Base-by-base conservation (phyloP, 1,140 invertebrate species). In the Marisa cornuarietis region DNA sequence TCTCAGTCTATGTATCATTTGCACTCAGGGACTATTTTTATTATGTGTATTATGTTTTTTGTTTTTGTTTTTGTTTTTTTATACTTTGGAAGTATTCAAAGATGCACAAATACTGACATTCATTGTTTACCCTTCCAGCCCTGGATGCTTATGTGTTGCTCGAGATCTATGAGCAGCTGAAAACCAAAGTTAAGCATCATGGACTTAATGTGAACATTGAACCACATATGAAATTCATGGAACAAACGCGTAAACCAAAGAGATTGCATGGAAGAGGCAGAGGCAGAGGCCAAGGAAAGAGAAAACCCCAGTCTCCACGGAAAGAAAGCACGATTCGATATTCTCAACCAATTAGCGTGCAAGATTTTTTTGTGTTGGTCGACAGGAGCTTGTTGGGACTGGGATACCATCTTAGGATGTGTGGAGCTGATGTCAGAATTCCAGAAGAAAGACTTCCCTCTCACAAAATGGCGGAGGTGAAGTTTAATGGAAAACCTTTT, bases 101-200 rank as follows among this genome's bases (percentile, higher is more conserved):
- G 31, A 42, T 24, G 2, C 66, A 68, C n/a, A 11, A 13, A 11
- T 22, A 68, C 11, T 68, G 13, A 24, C 66, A 42, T 42, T 68
- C 22, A 13, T 26, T 68, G 11, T 68, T 68, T 22, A 68, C n/a
- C 83, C 14, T 90, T 88, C 16, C 85, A 94, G 95, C 95, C 52
- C 86, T 96, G 51, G 95, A 96, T 92, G 95, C 95, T 7, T 94
- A 93, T 91, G 95, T 95, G 84, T 91, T 97, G 20, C 84, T 97
- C 78, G 93, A 96, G 91, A 91, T 96, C 63, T 96, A 95, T 91
- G 91, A 94, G 16, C 82, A 85, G 51, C 76, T 92, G 18, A 22
- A 78, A 18, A 79, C 81, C n/a, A 58, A 62, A 62, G 83, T 83
- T 18, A 14, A 79, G 49, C 52, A 83, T 26, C 71, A 66, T 11